A percentile compares a stretch with the other conserved stretches of the same genome.
phyloP scores from a whole-genome alignment of 1,140 invertebrate genomes.

The Drosophila mayri region DNA sequence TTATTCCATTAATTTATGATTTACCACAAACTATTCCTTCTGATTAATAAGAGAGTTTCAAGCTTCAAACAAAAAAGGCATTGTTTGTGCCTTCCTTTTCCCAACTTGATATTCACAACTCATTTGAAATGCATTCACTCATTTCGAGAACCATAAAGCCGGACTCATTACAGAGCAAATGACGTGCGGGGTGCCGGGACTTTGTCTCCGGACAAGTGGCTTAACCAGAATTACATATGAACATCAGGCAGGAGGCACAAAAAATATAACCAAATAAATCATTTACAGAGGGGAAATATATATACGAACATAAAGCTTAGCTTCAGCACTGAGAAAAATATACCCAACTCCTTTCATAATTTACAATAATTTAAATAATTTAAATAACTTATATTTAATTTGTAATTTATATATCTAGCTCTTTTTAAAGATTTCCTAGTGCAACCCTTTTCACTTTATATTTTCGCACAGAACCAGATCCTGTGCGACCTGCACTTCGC shows the following conservation, averaged over 20 bases:
- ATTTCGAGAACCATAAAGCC: slow-evolving; percentile 59
- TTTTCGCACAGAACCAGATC: slow-evolving; percentile 79
- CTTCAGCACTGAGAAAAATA: neutral
- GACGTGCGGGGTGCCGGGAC: slow-evolving; percentile 1
- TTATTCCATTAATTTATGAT: neutral
- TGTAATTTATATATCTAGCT: neutral
- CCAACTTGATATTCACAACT: no score
- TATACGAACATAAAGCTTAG: neutral
- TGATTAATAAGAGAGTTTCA: neutral
- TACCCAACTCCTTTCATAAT: neutral
- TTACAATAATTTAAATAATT: neutral
- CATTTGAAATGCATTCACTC: slow-evolving; percentile 71
- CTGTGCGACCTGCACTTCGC: slow-evolving; percentile 85
- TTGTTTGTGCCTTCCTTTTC: neutral
- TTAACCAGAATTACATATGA: slow-evolving; percentile 29
- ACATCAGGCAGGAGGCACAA: neutral
- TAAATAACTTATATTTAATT: neutral
- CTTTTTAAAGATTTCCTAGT: no score
- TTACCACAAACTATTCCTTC: neutral
- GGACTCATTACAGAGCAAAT: slow-evolving; percentile 62
- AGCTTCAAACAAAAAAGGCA: neutral
- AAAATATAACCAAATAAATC: slow-evolving; percentile 26
- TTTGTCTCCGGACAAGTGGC: slow-evolving; percentile 21
- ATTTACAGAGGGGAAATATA: slow-evolving; percentile 12
- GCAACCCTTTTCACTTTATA: neutral